These are phyloP conservation scores for Luffia ferchaultella DNA, from an alignment of 2,888 invertebrate genomes.

Conservation along the genomic window DNA sequence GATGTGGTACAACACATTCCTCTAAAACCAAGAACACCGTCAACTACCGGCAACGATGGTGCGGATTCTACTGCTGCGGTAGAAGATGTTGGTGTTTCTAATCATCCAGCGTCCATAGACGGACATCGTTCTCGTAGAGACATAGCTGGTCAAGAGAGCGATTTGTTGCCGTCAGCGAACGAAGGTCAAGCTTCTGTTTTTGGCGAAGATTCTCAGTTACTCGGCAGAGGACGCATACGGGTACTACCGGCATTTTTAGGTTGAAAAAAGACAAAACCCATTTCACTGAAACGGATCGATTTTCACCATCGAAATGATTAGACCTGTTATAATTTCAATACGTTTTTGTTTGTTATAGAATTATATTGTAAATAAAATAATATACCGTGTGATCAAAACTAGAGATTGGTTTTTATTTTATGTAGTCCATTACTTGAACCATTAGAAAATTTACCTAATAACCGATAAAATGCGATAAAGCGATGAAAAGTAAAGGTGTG, in stretches of 20 bases:
- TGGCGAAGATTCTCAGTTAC: slow-evolving; percentile 34
- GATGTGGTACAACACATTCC: slow-evolving; percentile 52
- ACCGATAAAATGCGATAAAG: too few species aligned
- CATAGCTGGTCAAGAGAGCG: slow-evolving; percentile 40
- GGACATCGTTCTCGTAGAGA: slow-evolving; percentile 33
- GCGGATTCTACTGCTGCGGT: slow-evolving; percentile 40
- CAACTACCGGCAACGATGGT: slow-evolving; percentile 48
- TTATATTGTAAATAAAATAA: too few species aligned
- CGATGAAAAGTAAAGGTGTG: too few species aligned
- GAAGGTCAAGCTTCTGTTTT: slow-evolving; percentile 43
- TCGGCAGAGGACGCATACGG: slow-evolving; percentile 43
- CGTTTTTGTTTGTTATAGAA: too few species aligned
- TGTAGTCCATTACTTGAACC: too few species aligned
- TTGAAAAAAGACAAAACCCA: too few species aligned
- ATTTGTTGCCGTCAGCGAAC: slow-evolving; percentile 37
- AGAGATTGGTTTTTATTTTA: too few species aligned
- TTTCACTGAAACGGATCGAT: too few species aligned
- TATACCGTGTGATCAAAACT: too few species aligned
- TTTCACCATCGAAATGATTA: too few species aligned
- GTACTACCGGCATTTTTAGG: slow-evolving; percentile 54
- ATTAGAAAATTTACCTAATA: too few species aligned
- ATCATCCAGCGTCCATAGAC: slow-evolving; percentile 23
- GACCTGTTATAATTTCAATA: too few species aligned
- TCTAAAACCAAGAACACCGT: slow-evolving; percentile 47
- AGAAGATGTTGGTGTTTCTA: slow-evolving; percentile 45